Evolutionary conservation across 1,140 invertebrate genomes (phyloP).

Genomic region (Macrobrachium nipponense): DNA sequence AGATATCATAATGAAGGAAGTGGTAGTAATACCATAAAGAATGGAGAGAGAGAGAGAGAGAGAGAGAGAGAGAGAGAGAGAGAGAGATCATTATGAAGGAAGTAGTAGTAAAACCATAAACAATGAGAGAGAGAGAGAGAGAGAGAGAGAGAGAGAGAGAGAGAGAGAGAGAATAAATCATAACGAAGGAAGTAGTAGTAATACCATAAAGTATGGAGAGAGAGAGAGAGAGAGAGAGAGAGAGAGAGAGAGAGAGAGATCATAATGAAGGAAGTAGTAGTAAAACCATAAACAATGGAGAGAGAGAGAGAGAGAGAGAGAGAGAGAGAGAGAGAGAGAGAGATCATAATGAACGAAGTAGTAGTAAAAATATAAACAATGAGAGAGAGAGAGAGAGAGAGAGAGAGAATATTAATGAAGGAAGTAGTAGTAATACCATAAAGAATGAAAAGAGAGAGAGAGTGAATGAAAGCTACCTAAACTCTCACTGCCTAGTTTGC

Average conservation of each 20-base stretch:
- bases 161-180: too few species aligned
- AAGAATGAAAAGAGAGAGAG: constrained; percentile 1
- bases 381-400: constrained; percentile 17
- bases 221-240: constrained; percentile 13
- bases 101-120: neutral
- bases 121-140: constrained; percentile 9
- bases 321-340: constrained; percentile 20
- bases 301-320: constrained; percentile 24
- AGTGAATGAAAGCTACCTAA: neutral
- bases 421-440: too few species aligned
- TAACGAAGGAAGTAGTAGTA: too few species aligned
- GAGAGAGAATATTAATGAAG: too few species aligned
- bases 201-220: neutral
- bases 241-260: neutral
- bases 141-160: constrained; percentile 23
- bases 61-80: constrained; percentile 9
- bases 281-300: neutral
- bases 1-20: too few species aligned
- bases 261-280: neutral
- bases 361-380: too few species aligned
- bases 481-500: too few species aligned
- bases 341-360: too few species aligned
- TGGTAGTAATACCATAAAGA: neutral
- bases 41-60: constrained; percentile 8
- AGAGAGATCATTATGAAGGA: neutral